Base-by-base conservation (phyloP, 2,797 vertebrate species). In the Aratinga solstitialis region DNA sequence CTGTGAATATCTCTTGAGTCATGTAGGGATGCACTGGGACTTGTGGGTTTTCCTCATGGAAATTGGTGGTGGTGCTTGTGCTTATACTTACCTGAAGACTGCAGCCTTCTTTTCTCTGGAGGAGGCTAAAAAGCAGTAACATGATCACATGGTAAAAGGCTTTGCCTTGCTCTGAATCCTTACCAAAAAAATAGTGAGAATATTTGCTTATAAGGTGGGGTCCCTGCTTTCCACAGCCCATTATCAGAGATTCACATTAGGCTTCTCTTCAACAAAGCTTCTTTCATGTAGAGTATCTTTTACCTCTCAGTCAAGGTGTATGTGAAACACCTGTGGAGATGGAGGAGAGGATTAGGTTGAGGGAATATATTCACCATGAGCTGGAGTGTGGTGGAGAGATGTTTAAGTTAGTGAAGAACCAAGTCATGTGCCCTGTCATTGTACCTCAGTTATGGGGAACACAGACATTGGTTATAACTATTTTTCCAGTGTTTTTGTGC, bases 391-490 rank as follows among this genome's bases (percentile, higher is more conserved):
- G 9, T 79, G 22, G 19, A 62, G 42, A 63, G 4, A 23, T 5
- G 11, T 1, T 5, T 2, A 36, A 68, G 15, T 50, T 54, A 9
- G 6, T 84, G 18, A 10, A 40, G 50, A 90, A 81, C 14, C 21
- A 43, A 54, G 34, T 40, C 9, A 26, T 1, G 2, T 74, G 19
- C 19, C 5, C 21, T 2, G 0, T 72, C 1, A 1, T 2, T n/a
- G 17, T 67, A 59, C 12, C 11, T 71, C 17, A 42, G 0, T 80
- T 94, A 18, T 15, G 45, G 51, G 34, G 16, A 38, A 11, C 27
- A 8, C 14, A 68, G 34, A 38, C 2, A 10, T 20, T 14, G 18
- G 4, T 8, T 92, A 8, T 59, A 22, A n/a, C 34, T 59, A 47
- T 81, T 77, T 84, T 48, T 45, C 12, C 7, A 30, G 34, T 85